Conservation (phyloP, 2,888 invertebrate species). For the Drosophila percnosoma region DNA sequence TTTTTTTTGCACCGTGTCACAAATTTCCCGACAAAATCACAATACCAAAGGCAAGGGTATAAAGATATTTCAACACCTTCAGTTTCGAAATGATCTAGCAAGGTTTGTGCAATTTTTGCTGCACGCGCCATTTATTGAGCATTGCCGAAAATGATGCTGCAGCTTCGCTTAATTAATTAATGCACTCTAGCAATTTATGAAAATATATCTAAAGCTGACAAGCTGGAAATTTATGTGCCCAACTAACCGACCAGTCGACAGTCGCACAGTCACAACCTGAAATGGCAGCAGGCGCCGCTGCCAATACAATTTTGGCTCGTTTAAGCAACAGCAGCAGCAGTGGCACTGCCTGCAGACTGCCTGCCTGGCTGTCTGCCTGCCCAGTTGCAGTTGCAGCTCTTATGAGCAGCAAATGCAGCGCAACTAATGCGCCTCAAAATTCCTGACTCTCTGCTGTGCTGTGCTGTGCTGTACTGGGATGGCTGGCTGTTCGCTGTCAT, state of each 20-base stretch:
- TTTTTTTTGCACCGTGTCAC: background rate
- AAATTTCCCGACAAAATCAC: background rate
- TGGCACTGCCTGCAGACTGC: constrained; percentile 41
- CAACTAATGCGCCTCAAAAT: constrained; percentile 81
- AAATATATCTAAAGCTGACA: constrained; percentile 85
- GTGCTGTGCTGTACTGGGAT: background rate
- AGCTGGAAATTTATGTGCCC: constrained; percentile 85
- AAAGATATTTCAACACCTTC: background rate
- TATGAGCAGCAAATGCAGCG: constrained; percentile 82
- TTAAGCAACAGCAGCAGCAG: constrained; percentile 58
- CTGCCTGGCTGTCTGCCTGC: constrained; percentile 28
- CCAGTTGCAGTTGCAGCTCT: constrained; percentile 51
- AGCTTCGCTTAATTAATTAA: constrained; percentile 83
- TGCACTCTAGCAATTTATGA: constrained; percentile 85
- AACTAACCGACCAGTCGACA: constrained; percentile 52
- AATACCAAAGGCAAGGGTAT: background rate
- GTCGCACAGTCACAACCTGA: constrained; percentile 46
- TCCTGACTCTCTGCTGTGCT: constrained; percentile 50
- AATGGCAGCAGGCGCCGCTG: constrained; percentile 75
- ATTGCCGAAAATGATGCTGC: constrained; percentile 51
- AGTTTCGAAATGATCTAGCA: background rate
- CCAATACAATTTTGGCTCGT: constrained; percentile 77
- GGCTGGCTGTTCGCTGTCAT: constrained; percentile 52
- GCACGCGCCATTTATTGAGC: constrained; percentile 21
- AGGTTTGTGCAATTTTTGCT: constrained; percentile 4